Evolutionary conservation across 2,888 invertebrate genomes (phyloP).

Genomic region (Halictus quadricinctus): DNA sequence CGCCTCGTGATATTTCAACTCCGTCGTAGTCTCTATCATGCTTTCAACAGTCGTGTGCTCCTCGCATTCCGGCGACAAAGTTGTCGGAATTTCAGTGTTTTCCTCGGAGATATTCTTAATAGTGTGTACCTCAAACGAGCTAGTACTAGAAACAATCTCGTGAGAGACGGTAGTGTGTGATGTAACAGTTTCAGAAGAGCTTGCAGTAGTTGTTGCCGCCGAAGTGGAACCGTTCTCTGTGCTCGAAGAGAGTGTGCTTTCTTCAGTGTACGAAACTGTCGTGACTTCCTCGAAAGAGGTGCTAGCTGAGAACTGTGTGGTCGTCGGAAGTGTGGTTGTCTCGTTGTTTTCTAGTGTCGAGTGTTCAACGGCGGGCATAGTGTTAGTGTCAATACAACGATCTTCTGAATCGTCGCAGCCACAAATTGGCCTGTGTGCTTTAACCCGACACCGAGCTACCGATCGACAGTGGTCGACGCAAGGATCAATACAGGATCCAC

Average conservation of each 20-base stretch:
- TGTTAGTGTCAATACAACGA: constrained; percentile 37
- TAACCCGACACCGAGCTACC: constrained; percentile 90
- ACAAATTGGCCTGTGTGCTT: constrained; percentile 93
- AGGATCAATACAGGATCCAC: constrained; percentile 91
- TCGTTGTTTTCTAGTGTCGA: constrained; percentile 25
- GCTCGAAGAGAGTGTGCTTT: background rate
- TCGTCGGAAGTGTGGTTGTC: constrained; percentile 36
- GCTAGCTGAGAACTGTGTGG: background rate
- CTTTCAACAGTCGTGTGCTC: background rate
- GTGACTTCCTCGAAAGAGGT: constrained; percentile 16
- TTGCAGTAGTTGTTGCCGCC: background rate
- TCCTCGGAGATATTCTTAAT: constrained; percentile 19
- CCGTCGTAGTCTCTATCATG: background rate
- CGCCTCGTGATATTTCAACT: background rate
- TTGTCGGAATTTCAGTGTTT: constrained; percentile 25
- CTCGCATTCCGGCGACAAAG: background rate
- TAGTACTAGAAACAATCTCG: background rate
- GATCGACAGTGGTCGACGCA: constrained; percentile 90
- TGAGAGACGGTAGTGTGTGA: background rate
- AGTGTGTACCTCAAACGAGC: background rate
- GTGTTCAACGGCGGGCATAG: background rate
- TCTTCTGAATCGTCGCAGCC: constrained; percentile 83
- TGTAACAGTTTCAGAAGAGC: background rate
- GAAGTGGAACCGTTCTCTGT: constrained; percentile 20
- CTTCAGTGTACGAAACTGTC: background rate